These are phyloP conservation scores for Pleuronectes platessa DNA, from an alignment of 2,113 vertebrate species.

Conservation along the genomic window DNA sequence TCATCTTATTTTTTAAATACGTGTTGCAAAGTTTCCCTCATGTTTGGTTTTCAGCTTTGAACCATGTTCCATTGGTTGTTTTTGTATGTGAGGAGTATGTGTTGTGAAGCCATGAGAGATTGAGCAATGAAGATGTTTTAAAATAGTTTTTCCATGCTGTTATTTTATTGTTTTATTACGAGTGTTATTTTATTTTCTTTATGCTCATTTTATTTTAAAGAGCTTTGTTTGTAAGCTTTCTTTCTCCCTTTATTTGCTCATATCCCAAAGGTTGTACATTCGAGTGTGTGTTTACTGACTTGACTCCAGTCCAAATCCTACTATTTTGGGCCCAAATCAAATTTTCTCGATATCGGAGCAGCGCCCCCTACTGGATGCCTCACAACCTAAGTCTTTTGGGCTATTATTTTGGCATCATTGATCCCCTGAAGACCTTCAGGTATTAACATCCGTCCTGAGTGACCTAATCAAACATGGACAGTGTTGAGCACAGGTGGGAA, in stretches of 20 bases:
- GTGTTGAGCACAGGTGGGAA: neutral
- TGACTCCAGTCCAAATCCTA: conserved; percentile 13
- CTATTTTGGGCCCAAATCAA: neutral
- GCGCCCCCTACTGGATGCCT: neutral
- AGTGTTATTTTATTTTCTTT: conserved; percentile 33
- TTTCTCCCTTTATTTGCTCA: conserved; percentile 20
- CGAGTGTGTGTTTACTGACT: conserved; percentile 49
- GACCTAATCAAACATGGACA: no score
- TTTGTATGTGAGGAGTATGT: conserved; percentile 31
- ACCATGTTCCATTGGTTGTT: conserved; percentile 24
- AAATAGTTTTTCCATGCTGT: conserved; percentile 35
- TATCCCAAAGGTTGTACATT: conserved; percentile 43
- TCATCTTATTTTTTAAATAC: conserved; percentile 7
- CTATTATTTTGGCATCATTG: conserved; percentile 10
- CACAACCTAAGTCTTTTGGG: conserved; percentile 7
- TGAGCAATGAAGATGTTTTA: conserved; percentile 32
- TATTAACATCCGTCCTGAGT: neutral
- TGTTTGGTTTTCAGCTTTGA: conserved; percentile 44
- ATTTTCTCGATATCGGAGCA: neutral
- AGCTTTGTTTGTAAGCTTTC: conserved; percentile 47
- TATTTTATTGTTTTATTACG: conserved; percentile 29
- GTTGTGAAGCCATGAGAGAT: conserved; percentile 69
- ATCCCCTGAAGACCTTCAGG: neutral
- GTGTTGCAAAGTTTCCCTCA: conserved; percentile 15
- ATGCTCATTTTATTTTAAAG: conserved; percentile 27